Conservation (phyloP, 1,140 invertebrate species). For the Apis laboriosa region DNA sequence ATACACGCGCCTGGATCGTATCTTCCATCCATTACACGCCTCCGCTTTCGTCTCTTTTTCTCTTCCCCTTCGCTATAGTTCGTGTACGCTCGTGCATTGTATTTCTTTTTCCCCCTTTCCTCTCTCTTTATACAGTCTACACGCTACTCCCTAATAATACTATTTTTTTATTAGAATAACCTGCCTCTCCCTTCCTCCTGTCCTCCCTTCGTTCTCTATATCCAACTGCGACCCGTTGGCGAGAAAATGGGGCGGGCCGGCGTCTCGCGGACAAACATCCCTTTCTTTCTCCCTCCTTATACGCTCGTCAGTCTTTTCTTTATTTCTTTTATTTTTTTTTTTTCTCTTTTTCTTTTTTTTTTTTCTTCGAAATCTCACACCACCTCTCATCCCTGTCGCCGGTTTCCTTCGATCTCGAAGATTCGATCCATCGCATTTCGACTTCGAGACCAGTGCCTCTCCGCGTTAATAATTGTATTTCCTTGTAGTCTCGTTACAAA, state of each 20-base stretch:
- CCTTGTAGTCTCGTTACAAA: no score
- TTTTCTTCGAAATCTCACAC: not conserved
- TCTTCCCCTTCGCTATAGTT: not conserved
- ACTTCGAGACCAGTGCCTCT: no score
- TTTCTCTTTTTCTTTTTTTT: not conserved
- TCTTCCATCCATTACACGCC: not conserved
- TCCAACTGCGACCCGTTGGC: not conserved
- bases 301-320: slow-evolving; percentile 9
- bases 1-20: not conserved
- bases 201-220: not conserved
- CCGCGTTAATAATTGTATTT: not conserved
- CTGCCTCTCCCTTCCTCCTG: not conserved
- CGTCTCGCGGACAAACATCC: not conserved
- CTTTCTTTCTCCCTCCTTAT: not conserved
- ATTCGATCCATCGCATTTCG: not conserved
- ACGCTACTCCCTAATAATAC: slow-evolving; percentile 80
- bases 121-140: slow-evolving; percentile 75
- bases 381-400: not conserved
- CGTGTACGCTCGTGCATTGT: not conserved
- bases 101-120: not conserved
- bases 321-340: not conserved
- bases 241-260: not conserved
- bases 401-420: not conserved
- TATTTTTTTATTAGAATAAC: slow-evolving; percentile 76
- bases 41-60: not conserved